These are phyloP conservation scores for Agelaius tricolor DNA, from an alignment of 2,113 vertebrate genomes.

Conservation along the genomic window DNA sequence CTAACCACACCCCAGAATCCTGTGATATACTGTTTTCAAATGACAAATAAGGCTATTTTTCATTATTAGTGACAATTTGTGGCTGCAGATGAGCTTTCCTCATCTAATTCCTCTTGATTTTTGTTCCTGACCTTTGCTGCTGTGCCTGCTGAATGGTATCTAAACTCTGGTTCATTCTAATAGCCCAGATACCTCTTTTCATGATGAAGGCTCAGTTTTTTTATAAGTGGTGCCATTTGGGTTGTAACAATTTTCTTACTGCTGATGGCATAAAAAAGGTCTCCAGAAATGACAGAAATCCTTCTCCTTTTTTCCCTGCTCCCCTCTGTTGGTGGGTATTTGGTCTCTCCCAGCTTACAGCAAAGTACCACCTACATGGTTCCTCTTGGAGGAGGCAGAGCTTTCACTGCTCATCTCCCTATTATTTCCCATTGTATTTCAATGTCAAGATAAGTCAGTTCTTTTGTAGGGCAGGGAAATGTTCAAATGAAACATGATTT, in stretches of 20 bases:
- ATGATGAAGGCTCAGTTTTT: not conserved
- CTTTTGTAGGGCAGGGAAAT: not conserved
- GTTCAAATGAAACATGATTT: not conserved
- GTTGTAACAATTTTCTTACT: not conserved
- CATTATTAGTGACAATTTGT: not conserved
- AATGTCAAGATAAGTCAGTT: not conserved
- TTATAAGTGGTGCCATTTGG: not conserved
- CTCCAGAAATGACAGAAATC: not conserved
- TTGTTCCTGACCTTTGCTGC: not conserved
- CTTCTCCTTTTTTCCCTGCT: not conserved
- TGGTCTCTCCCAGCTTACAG: not conserved
- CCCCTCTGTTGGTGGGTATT: not conserved
- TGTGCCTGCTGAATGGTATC: not conserved
- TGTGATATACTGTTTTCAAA: not conserved
- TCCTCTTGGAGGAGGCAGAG: not conserved
- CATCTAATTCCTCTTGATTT: not conserved
- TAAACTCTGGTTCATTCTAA: not conserved
- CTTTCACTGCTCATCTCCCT: not conserved
- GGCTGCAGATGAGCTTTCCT: not conserved
- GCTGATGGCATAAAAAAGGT: not conserved
- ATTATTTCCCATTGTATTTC: not conserved
- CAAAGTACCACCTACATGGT: not conserved
- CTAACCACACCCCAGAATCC: fast-evolving
- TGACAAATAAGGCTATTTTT: not conserved
- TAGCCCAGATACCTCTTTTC: not conserved